Conservation (phyloP, 2,888 invertebrate species). For the Idaea aversata region DNA sequence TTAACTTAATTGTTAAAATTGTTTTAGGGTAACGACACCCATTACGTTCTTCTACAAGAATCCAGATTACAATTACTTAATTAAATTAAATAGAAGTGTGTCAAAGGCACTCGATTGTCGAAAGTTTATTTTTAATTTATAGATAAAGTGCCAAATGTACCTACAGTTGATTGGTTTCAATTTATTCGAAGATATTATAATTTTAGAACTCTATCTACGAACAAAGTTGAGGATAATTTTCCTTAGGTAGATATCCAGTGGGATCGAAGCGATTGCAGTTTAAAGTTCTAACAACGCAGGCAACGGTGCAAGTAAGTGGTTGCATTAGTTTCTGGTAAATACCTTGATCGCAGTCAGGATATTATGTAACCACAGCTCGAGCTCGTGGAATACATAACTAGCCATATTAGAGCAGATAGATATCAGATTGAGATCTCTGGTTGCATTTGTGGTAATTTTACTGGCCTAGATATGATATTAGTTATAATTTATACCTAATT, state of each 20-base stretch:
- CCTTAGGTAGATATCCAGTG: neutral
- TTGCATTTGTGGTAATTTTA: neutral
- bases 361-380: neutral
- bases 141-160: neutral
- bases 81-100: neutral
- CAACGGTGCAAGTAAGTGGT: conserved; percentile 4
- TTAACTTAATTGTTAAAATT: conserved; percentile 48
- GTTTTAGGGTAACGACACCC: conserved; percentile 35
- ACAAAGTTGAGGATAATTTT: neutral
- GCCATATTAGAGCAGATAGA: neutral
- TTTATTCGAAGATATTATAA: neutral
- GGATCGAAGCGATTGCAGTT: conserved; percentile 6
- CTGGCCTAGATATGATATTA: neutral
- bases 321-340: conserved; percentile 3
- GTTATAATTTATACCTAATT: neutral
- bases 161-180: neutral
- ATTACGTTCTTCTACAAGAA: conserved; percentile 14
- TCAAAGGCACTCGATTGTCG: neutral
- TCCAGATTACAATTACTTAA: neutral
- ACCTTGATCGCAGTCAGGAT: neutral
- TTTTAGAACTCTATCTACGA: neutral
- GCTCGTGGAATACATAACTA: neutral
- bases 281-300: conserved; percentile 13
- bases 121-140: neutral
- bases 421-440: neutral